Percentiles rank a stretch among this genome's conserved stretches.
These are phyloP conservation scores for Triplophysa rosa DNA, from an alignment of 2,113 vertebrate genomes.

Conservation along the genomic window DNA sequence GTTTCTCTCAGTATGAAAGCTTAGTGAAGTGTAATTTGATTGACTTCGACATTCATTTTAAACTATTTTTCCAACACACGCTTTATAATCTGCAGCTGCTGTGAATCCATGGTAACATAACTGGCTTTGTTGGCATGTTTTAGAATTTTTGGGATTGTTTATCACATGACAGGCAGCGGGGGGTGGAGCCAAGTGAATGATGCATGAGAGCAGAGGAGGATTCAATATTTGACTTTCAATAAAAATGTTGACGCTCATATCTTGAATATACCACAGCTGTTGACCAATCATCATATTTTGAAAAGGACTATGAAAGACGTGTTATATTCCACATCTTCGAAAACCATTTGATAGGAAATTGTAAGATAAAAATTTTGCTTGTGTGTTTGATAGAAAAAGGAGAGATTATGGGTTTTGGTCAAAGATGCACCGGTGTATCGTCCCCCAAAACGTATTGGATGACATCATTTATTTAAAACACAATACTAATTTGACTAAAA, in stretches of 20 bases:
- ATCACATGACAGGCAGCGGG: conserved; percentile 7
- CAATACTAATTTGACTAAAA: too few species aligned
- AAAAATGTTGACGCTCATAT: too few species aligned
- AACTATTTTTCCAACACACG: background rate
- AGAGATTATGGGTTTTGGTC: too few species aligned
- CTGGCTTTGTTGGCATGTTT: conserved; percentile 1
- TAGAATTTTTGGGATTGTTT: conserved; percentile 11
- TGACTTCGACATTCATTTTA: conserved; percentile 1
- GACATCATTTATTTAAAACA: too few species aligned
- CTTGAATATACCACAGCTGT: too few species aligned
- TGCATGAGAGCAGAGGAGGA: background rate
- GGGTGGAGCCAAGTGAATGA: background rate
- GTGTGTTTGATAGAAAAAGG: too few species aligned
- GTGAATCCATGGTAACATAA: background rate
- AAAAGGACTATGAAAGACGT: too few species aligned
- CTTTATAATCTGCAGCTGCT: background rate
- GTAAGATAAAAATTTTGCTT: too few species aligned
- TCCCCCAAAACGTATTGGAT: too few species aligned
- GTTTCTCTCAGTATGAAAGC: background rate
- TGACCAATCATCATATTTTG: too few species aligned
- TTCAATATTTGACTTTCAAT: background rate
- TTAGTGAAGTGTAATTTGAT: background rate
- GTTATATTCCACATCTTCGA: too few species aligned
- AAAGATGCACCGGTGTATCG: too few species aligned
- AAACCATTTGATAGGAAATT: background rate